These are phyloP conservation scores for Synaphobranchus kaupii DNA, from an alignment of 2,797 vertebrate species.

Conservation along the genomic window DNA sequence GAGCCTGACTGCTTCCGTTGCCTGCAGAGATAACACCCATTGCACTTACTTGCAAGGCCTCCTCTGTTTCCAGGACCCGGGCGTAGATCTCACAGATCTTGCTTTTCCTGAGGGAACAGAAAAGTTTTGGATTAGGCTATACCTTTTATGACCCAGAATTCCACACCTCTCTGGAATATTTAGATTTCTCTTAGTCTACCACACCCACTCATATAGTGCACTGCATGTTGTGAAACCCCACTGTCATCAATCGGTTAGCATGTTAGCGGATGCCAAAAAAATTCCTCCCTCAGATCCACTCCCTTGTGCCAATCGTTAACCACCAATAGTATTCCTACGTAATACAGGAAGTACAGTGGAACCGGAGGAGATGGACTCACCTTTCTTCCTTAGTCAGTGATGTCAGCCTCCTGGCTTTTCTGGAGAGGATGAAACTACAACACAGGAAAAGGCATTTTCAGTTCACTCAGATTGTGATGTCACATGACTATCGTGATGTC, in stretches of 20 bases:
- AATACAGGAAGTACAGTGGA: neutral
- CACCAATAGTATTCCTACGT: neutral
- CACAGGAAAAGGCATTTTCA: constrained; percentile 38
- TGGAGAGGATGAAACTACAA: constrained; percentile 89
- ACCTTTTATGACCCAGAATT: neutral
- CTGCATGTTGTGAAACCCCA: neutral
- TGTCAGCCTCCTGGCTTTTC: constrained; percentile 83
- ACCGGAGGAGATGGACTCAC: constrained; percentile 57
- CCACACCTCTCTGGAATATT: neutral
- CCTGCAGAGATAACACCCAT: neutral
- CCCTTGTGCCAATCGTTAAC: neutral
- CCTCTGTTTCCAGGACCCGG: constrained; percentile 83
- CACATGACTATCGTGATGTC: neutral
- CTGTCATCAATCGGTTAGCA: too few species aligned
- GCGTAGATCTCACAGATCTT: constrained; percentile 93
- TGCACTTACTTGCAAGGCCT: constrained; percentile 88
- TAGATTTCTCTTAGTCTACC: neutral
- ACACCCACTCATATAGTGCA: neutral
- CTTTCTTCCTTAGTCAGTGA: constrained; percentile 88
- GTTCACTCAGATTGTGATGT: neutral
- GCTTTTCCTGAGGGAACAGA: constrained; percentile 70
- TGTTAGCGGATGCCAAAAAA: neutral
- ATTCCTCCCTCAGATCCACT: neutral
- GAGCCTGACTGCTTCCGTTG: neutral
- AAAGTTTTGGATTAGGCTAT: neutral